Evolutionary conservation across 2,888 invertebrate genomes (phyloP).

Genomic region (Cacoxenus indagator): DNA sequence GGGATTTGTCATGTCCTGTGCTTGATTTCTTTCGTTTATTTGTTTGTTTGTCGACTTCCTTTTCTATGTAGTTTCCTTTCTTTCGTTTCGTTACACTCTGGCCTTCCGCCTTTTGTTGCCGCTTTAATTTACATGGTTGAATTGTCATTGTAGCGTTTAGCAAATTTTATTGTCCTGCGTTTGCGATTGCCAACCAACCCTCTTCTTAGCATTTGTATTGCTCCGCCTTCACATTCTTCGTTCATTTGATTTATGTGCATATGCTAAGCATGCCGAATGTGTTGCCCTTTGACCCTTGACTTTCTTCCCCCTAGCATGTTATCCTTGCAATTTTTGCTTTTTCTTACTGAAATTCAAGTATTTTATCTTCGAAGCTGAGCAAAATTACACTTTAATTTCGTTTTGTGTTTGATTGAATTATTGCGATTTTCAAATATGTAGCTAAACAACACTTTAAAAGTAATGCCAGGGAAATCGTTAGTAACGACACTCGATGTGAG

Average conservation of each 20-base stretch:
- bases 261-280: constrained; percentile 49
- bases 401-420: constrained; percentile 54
- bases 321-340: neutral
- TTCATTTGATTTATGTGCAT: constrained; percentile 60
- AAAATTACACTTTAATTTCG: constrained; percentile 57
- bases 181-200: constrained; percentile 11
- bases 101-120: constrained; percentile 19
- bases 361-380: constrained; percentile 31
- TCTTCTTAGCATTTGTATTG: constrained; percentile 20
- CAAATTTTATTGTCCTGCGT: constrained; percentile 57
- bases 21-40: constrained; percentile 30
- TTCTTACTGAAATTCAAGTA: neutral
- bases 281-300: constrained; percentile 56
- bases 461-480: neutral
- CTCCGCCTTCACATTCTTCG: constrained; percentile 14
- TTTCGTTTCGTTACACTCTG: constrained; percentile 31
- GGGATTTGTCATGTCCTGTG: constrained; percentile 23
- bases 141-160: constrained; percentile 63
- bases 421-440: constrained; percentile 35
- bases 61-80: constrained; percentile 11
- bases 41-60: constrained; percentile 1
- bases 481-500: constrained; percentile 34
- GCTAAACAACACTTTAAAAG: constrained; percentile 26
- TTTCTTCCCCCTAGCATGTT: neutral
- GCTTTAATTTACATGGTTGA: constrained; percentile 65